These are phyloP conservation scores for Phyllotreta striolata DNA, from an alignment of 2,888 invertebrate genomes.

Conservation along the genomic window DNA sequence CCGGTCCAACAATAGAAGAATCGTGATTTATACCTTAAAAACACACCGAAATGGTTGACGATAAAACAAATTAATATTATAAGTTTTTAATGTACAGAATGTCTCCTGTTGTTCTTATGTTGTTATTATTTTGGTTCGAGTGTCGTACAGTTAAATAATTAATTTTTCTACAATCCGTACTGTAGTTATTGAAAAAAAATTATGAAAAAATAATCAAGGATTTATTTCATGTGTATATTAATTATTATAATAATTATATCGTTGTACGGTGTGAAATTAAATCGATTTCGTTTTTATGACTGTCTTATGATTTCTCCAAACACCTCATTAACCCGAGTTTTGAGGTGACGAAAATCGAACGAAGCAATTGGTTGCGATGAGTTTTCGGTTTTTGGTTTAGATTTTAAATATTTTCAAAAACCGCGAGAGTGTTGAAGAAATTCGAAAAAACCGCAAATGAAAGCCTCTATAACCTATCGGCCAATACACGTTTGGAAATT, in stretches of 20 bases:
- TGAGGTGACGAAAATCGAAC: conserved; percentile 12
- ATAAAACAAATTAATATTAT: conserved; percentile 56
- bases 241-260: conserved; percentile 60
- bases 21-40: conserved; percentile 56
- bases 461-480: too few relatives aligned
- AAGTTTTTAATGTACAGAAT: conserved; percentile 59
- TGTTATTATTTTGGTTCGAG: conserved; percentile 56
- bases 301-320: conserved; percentile 25
- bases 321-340: conserved; percentile 7
- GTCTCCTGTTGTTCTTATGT: conserved; percentile 58
- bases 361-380: conserved; percentile 7
- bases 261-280: conserved; percentile 61
- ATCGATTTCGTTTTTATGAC: conserved; percentile 41
- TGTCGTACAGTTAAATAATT: conserved; percentile 55
- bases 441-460: too few relatives aligned
- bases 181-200: conserved; percentile 33
- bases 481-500: too few relatives aligned
- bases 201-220: conserved; percentile 35
- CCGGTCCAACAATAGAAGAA: conserved; percentile 44
- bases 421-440: too few relatives aligned
- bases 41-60: conserved; percentile 58
- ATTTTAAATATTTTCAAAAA: too few relatives aligned
- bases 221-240: conserved; percentile 58
- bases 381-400: background rate
- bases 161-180: conserved; percentile 53